These are phyloP conservation scores for Antechinus flavipes DNA, from an alignment of 2,113 vertebrate species.

Conservation along the genomic window DNA sequence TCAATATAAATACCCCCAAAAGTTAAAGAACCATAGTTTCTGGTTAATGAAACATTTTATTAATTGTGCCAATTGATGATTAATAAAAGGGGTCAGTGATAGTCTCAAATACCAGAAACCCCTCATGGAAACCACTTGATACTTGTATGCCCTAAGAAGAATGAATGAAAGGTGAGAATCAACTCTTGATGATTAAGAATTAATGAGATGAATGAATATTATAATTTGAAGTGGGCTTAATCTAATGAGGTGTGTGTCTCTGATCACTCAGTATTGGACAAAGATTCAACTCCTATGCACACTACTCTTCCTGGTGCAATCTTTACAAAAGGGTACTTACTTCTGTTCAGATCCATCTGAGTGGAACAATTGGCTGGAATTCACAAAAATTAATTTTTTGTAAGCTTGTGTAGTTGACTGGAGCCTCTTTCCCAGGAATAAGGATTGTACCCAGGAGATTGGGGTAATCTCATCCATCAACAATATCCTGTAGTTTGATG, in stretches of 20 bases:
- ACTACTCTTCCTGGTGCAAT: not conserved
- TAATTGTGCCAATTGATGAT: not conserved
- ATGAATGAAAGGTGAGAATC: not conserved
- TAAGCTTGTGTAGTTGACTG: not conserved
- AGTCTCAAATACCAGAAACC: not conserved
- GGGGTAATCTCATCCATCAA: not conserved
- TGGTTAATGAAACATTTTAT: not conserved
- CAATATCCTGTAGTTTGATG: not conserved
- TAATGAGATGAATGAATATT: not conserved
- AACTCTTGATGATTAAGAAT: not conserved
- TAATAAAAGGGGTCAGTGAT: not conserved
- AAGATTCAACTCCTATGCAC: not conserved
- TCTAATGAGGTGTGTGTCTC: not conserved
- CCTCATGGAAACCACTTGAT: not conserved
- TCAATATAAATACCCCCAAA: not conserved
- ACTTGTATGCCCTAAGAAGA: not conserved
- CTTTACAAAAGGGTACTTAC: not conserved
- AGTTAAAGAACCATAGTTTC: not conserved
- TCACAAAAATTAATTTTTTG: not conserved
- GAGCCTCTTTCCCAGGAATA: not conserved
- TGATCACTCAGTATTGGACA: not conserved
- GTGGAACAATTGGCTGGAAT: not conserved
- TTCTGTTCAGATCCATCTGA: not conserved
- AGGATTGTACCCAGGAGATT: not conserved
- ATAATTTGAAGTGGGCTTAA: not conserved